Evolutionary conservation across 2,888 invertebrate genomes (phyloP).

Genomic region (Morinoia aosen): DNA sequence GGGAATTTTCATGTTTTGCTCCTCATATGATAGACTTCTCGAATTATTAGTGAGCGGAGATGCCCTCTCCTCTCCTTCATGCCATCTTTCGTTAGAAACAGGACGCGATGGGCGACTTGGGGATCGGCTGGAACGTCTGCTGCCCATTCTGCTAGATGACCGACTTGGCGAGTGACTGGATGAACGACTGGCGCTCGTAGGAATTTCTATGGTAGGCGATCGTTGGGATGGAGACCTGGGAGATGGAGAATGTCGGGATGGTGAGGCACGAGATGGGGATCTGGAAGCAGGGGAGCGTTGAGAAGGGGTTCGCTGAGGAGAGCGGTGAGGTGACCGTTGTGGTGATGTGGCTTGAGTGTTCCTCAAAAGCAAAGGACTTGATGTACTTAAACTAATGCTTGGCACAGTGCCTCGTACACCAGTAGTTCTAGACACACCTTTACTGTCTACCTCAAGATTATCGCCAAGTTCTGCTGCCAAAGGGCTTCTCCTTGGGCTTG

Average conservation of each 20-base stretch:
- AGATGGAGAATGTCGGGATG: slow-evolving; percentile 45
- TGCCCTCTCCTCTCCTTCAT: slow-evolving; percentile 32
- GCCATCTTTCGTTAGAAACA: slow-evolving; percentile 40
- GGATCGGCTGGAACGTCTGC: slow-evolving; percentile 61
- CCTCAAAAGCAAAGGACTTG: slow-evolving; percentile 61
- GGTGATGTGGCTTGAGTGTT: slow-evolving; percentile 26
- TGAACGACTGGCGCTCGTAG: slow-evolving; percentile 61
- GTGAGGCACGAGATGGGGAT: slow-evolving; percentile 37
- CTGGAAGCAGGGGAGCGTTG: slow-evolving; percentile 37
- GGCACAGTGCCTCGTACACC: slow-evolving; percentile 63
- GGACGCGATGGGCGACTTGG: slow-evolving; percentile 55
- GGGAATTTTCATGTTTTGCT: slow-evolving; percentile 54
- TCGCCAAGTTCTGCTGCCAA: slow-evolving; percentile 57
- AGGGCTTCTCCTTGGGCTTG: slow-evolving; percentile 63
- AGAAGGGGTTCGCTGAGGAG: slow-evolving; percentile 40
- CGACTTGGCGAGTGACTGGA: slow-evolving; percentile 60
- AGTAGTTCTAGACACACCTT: slow-evolving; percentile 39
- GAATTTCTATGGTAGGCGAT: slow-evolving; percentile 44
- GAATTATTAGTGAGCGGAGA: slow-evolving; percentile 45
- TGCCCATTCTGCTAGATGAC: slow-evolving; percentile 60
- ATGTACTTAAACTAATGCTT: slow-evolving; percentile 64
- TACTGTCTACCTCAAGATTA: background rate
- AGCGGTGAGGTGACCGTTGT: slow-evolving; percentile 41
- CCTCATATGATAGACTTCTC: slow-evolving; percentile 64
- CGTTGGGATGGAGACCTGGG: slow-evolving; percentile 22